Evolutionary conservation across 1,140 invertebrate species (phyloP).

Genomic region (Drosophila triauraria): DNA sequence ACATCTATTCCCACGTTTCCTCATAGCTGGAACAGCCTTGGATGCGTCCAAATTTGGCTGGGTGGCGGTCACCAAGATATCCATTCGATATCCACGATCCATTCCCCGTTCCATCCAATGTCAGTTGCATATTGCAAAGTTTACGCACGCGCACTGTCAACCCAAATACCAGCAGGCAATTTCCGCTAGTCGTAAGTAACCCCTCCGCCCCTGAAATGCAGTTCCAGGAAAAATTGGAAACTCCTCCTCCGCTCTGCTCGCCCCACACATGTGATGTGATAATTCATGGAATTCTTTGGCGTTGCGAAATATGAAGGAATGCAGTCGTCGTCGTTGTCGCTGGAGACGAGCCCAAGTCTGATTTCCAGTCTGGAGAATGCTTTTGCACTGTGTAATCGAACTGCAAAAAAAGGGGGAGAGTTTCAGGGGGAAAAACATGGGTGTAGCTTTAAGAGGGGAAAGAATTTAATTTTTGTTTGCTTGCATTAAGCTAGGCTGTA

Average conservation of each 20-base stretch:
- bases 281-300: constrained; percentile 67
- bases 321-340: constrained; percentile 37
- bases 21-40: constrained; percentile 15
- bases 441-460: background rate
- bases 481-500: constrained; percentile 2
- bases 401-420: constrained; percentile 15
- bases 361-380: constrained; percentile 27
- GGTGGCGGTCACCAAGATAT: constrained; percentile 7
- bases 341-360: constrained; percentile 58
- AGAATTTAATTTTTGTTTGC: constrained; percentile 4
- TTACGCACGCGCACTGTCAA: constrained; percentile 68
- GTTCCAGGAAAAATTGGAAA: constrained; percentile 49
- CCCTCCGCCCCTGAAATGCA: constrained; percentile 15
- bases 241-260: background rate
- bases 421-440: background rate
- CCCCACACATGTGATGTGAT: constrained; percentile 25
- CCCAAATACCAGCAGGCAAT: constrained; percentile 61
- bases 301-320: constrained; percentile 79
- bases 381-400: constrained; percentile 59
- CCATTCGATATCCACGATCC: background rate
- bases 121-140: constrained; percentile 48
- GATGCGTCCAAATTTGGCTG: constrained; percentile 13
- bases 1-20: constrained; percentile 20
- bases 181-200: constrained; percentile 1
- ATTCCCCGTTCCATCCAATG: constrained; percentile 23